phyloP scores from a whole-genome alignment of 1,140 invertebrate genomes.

The Drosophila yakuba region DNA sequence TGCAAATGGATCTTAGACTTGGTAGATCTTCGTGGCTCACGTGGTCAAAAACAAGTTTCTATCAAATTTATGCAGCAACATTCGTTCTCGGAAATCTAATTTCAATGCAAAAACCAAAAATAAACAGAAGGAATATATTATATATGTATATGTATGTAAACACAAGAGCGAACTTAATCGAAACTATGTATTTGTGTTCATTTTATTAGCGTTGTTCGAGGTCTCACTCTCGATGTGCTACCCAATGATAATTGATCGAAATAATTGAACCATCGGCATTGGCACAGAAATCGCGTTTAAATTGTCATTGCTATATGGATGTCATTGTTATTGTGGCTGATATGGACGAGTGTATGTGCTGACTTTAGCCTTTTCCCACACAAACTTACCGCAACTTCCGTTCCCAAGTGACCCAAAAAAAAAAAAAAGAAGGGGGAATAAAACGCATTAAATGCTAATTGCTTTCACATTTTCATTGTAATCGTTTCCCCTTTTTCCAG shows the following conservation, averaged over 20 bases:
- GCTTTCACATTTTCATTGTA: conserved; percentile 25
- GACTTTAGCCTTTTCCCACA: conserved; percentile 11
- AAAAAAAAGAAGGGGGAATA: background rate
- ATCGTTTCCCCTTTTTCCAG: conserved; percentile 51
- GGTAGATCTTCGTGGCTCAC: conserved; percentile 8
- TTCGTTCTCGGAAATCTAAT: conserved; percentile 12
- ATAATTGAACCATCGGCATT: conserved; percentile 20
- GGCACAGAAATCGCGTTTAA: conserved; percentile 13
- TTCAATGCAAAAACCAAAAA: background rate
- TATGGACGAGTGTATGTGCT: conserved; percentile 3
- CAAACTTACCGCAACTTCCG: conserved; percentile 27
- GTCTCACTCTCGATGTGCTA: conserved; percentile 8
- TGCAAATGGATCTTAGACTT: conserved; percentile 8
- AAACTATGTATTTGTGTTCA: background rate
- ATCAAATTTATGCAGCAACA: conserved; percentile 25
- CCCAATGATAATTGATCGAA: conserved; percentile 11
- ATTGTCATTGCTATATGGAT: background rate
- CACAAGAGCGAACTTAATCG: conserved; percentile 1
- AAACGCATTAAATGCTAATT: conserved; percentile 11
- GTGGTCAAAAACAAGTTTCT: conserved; percentile 30
- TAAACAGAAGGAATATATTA: background rate
- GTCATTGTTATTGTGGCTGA: background rate
- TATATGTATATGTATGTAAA: background rate
- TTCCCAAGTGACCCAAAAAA: conserved; percentile 23
- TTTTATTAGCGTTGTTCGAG: background rate